Conservation (phyloP, 2,888 invertebrate genomes). For the Drosophila paramelanica region DNA sequence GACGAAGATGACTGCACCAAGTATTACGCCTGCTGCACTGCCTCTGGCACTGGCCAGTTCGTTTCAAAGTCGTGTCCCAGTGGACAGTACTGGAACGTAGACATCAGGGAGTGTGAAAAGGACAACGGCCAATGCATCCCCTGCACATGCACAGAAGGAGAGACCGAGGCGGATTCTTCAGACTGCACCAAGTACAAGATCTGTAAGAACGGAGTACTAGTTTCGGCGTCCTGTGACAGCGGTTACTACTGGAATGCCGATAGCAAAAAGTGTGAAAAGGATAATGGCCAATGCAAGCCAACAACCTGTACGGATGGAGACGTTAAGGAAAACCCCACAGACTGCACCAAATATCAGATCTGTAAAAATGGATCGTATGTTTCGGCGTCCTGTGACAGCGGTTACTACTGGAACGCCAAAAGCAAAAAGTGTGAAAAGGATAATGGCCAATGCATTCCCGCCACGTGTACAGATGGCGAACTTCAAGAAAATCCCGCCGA, state of each 20-base stretch:
- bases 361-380: constrained; percentile 21
- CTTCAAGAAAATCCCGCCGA: constrained; percentile 23
- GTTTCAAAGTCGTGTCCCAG: constrained; percentile 27
- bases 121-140: constrained; percentile 15
- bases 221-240: constrained; percentile 5
- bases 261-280: not conserved
- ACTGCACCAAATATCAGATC: constrained; percentile 25
- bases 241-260: constrained; percentile 27
- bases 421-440: constrained; percentile 19
- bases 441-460: constrained; percentile 39
- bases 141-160: constrained; percentile 25
- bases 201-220: constrained; percentile 29
- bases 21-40: constrained; percentile 38
- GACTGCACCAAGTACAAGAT: constrained; percentile 32
- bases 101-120: not conserved
- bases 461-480: constrained; percentile 37
- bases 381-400: constrained; percentile 2
- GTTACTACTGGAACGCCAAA: constrained; percentile 11
- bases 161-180: not conserved
- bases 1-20: constrained; percentile 41
- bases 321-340: not conserved
- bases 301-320: not conserved
- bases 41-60: constrained; percentile 38
- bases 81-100: constrained; percentile 16
- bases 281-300: not conserved